Conservation (phyloP, 2,797 vertebrate species). For the Lepidocolaptes lacrymiger region DNA sequence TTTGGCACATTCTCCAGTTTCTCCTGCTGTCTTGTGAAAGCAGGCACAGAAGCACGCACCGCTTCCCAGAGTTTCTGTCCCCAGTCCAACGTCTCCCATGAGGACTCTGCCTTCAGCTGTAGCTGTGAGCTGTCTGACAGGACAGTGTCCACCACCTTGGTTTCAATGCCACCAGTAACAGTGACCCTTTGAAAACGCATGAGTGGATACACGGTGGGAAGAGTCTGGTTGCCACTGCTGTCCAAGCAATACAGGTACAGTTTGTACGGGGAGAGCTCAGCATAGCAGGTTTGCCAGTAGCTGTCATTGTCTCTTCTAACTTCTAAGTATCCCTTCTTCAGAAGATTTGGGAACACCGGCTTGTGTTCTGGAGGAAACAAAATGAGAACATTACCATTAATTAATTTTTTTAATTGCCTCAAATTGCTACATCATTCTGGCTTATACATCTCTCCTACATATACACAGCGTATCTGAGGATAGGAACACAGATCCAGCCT, state of each 20-base stretch:
- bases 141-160: conserved; percentile 86
- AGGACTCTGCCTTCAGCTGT: conserved; percentile 88
- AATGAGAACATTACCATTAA: neutral
- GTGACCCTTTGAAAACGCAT: conserved; percentile 90
- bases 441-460: neutral
- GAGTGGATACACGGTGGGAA: conserved; percentile 86
- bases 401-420: neutral
- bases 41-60: conserved; percentile 78
- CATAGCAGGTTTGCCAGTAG: conserved; percentile 89
- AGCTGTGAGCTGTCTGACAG: conserved; percentile 90
- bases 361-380: conserved; percentile 81
- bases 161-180: conserved; percentile 82
- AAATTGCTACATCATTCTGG: neutral
- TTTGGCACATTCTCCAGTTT: conserved; percentile 72
- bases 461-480: neutral
- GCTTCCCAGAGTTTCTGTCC: conserved; percentile 89
- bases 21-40: conserved; percentile 67
- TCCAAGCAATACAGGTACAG: conserved; percentile 89
- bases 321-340: conserved; percentile 93
- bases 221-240: conserved; percentile 90
- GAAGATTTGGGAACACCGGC: conserved; percentile 82
- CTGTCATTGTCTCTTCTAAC: conserved; percentile 86
- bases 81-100: conserved; percentile 94
- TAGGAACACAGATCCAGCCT: neutral
- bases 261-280: conserved; percentile 90